Evolutionary conservation across 1,140 invertebrate genomes (phyloP).

Genomic region (Adoxophyes honmai): DNA sequence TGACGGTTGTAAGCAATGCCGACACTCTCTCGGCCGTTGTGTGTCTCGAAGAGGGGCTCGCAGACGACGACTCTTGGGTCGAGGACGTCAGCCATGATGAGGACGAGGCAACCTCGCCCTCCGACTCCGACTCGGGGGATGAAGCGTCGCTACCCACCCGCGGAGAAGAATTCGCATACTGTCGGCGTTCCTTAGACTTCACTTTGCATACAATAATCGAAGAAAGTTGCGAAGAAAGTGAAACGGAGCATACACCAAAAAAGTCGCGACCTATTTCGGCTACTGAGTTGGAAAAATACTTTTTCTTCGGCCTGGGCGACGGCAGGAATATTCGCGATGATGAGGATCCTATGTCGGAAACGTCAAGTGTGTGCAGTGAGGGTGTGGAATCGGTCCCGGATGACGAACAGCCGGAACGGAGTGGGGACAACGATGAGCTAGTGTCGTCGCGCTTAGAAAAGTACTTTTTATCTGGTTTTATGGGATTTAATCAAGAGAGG

Average conservation of each 20-base stretch:
- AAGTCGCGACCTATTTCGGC: slow-evolving; percentile 82
- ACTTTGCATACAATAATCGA: slow-evolving; percentile 95
- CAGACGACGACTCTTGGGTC: slow-evolving; percentile 92
- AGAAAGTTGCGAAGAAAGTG: slow-evolving; percentile 95
- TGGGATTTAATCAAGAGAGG: slow-evolving; percentile 86
- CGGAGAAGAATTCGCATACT: slow-evolving; percentile 90
- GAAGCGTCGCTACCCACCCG: slow-evolving; percentile 80
- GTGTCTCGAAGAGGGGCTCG: slow-evolving; percentile 89
- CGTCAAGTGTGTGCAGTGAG: slow-evolving; percentile 91
- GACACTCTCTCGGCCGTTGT: slow-evolving; percentile 83
- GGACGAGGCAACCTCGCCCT: slow-evolving; percentile 79
- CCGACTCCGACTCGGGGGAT: slow-evolving; percentile 79
- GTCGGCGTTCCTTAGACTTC: slow-evolving; percentile 89
- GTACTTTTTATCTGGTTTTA: slow-evolving; percentile 92
- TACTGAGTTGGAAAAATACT: slow-evolving; percentile 94
- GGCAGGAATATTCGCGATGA: slow-evolving; percentile 78
- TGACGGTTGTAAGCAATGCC: slow-evolving; percentile 81
- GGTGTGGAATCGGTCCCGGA: slow-evolving; percentile 82
- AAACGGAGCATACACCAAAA: slow-evolving; percentile 82
- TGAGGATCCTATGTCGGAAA: slow-evolving; percentile 90
- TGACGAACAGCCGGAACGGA: slow-evolving; percentile 75
- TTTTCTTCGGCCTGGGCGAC: slow-evolving; percentile 90
- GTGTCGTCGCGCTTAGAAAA: slow-evolving; percentile 92
- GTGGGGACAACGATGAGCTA: slow-evolving; percentile 82
- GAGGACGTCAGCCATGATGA: slow-evolving; percentile 89